Evolutionary conservation across 1,140 invertebrate genomes (phyloP).

Genomic region (Pachyrhynchus sulphureomaculatus): DNA sequence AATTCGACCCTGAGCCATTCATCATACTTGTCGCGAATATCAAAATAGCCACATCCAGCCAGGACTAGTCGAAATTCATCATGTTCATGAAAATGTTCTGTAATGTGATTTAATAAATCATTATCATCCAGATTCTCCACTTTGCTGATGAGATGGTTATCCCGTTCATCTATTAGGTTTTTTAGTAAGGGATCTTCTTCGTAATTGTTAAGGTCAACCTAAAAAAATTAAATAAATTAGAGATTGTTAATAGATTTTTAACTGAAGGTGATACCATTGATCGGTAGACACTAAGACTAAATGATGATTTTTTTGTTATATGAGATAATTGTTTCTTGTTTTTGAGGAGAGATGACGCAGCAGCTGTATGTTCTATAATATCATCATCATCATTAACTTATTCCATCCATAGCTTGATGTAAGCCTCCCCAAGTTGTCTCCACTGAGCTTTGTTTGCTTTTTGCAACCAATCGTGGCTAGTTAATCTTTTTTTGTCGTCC

Average conservation of each 20-base stretch:
- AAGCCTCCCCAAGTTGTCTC: no score
- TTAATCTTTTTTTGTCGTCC: no score
- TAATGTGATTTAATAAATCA: slow-evolving; percentile 85
- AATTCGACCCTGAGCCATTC: slow-evolving; percentile 88
- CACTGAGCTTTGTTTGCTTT: no score
- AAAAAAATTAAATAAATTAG: not conserved
- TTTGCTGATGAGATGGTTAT: slow-evolving; percentile 16
- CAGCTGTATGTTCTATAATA: no score
- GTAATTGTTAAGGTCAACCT: slow-evolving; percentile 31
- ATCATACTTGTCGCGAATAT: slow-evolving; percentile 63
- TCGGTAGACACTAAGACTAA: not conserved
- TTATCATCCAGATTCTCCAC: slow-evolving; percentile 62
- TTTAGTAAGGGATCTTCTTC: slow-evolving; percentile 29
- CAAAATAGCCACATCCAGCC: slow-evolving; percentile 78
- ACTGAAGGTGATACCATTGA: not conserved
- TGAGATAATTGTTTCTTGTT: no score
- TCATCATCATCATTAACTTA: no score
- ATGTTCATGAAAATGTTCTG: slow-evolving; percentile 93
- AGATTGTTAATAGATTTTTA: not conserved
- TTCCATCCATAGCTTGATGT: no score
- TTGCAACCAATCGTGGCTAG: no score
- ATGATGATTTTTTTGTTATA: not conserved
- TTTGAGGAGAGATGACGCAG: no score
- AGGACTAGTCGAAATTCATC: slow-evolving; percentile 90
- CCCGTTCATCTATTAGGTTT: slow-evolving; percentile 33